Base-by-base conservation (phyloP, 2,888 invertebrate genomes). In the Nysson spinosus region DNA sequence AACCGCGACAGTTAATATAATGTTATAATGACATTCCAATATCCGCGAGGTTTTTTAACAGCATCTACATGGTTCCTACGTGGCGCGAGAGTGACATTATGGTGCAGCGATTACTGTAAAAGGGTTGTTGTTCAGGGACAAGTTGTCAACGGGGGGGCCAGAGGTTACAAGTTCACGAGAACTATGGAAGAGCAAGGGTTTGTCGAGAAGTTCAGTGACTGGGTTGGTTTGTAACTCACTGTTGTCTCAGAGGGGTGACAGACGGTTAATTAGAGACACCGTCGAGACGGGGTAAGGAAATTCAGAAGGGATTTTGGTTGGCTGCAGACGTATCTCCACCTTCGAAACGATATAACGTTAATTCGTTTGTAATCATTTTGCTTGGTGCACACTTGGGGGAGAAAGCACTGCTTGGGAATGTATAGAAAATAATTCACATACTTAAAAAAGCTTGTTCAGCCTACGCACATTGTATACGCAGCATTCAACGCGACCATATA, bases 241-340 rank as follows among this genome's bases (percentile, higher is more conserved):
- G 43, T 44, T 26, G 44, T 62, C 34, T 39, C 50, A 17, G 22
- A 51, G 30, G 30, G 47, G 17, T 54, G 67, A 67, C 66, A 43
- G 67, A 12, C 47, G 46, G 58, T 72, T 67, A 72, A 72, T 72
- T 72, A 72, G 57, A 56, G 60, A 43, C 49, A 40, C 22, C 28
- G 30, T 16, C 49, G 26, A 16, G 46, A 24, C 44, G 43, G 12
- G 24, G 9, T 37, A 35, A 17, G 9, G 28, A 49, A 64, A 70
- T 49, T 62, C 46, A 35, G 24, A 32, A 40, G 28, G 49, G 57
- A 57, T 70, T 67, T 69, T 32, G 46, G 50, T 19, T 30, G 49
- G 12, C 28, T n/a, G 39, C 7, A 28, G 12, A 56, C 20, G 17
- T n/a, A 28, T 6, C 28, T 16, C 16, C n/a, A 17, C 35, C 4